A percentile compares a stretch with the other conserved stretches of the same genome.
Evolutionary conservation across 2,797 vertebrate species (phyloP).

Genomic region (Diglossa cyanea): DNA sequence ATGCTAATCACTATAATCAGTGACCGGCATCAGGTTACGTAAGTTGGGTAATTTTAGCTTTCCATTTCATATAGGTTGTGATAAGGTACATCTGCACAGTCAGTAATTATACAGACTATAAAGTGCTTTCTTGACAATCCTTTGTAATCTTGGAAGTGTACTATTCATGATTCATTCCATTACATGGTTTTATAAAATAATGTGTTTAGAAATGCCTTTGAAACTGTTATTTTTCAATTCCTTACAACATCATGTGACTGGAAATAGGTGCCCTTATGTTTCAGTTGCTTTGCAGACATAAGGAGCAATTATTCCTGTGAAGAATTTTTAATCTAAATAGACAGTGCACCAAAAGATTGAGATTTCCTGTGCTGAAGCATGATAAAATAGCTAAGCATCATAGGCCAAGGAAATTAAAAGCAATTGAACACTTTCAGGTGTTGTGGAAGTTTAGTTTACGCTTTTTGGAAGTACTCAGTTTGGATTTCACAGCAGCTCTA

Average conservation of each 20-base stretch:
- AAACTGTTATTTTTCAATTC: not conserved
- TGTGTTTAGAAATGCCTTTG: not conserved
- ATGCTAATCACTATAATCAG: not conserved
- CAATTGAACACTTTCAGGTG: not conserved
- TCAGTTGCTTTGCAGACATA: not conserved
- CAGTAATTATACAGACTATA: not conserved
- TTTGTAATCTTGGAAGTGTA: not conserved
- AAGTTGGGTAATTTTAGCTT: not conserved
- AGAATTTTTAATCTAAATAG: not conserved
- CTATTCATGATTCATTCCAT: not conserved
- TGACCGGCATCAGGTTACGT: rapidly evolving
- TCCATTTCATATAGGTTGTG: rapidly evolving
- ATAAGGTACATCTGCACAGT: not conserved
- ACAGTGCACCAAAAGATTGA: not conserved
- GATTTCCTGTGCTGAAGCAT: not conserved
- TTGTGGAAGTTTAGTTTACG: not conserved
- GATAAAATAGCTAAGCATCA: not conserved
- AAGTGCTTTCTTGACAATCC: not conserved
- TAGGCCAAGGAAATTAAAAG: not conserved
- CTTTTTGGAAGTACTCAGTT: not conserved
- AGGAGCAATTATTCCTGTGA: not conserved
- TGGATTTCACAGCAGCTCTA: not conserved
- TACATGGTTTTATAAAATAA: not conserved
- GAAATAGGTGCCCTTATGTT: not conserved
- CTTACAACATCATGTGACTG: not conserved